phyloP scores from a whole-genome alignment of 2,113 vertebrate genomes.

The Cyphomyrus discorhynchus region DNA sequence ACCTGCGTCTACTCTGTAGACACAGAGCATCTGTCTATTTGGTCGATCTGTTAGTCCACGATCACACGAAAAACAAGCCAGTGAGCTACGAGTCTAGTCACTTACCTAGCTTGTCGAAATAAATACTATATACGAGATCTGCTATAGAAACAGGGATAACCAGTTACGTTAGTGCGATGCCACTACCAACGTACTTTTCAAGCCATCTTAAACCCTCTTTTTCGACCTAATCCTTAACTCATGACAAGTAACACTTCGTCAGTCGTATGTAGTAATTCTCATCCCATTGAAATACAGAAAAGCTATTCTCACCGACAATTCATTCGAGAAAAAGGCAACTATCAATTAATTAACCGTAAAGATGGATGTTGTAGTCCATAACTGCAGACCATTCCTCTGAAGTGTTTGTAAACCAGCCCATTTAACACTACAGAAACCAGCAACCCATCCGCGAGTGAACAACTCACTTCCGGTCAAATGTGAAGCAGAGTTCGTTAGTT shows the following conservation, averaged over 20 bases:
- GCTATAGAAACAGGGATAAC: not conserved
- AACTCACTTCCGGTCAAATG: conserved; percentile 68
- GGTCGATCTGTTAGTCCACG: not conserved
- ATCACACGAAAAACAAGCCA: not conserved
- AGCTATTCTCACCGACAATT: conserved; percentile 30
- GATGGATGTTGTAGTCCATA: conserved; percentile 43
- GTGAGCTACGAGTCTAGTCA: not conserved
- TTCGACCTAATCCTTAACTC: not conserved
- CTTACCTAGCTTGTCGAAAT: not conserved
- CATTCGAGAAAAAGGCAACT: not conserved
- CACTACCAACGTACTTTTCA: not conserved
- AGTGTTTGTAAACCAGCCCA: accelerated
- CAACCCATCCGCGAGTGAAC: conserved; percentile 40
- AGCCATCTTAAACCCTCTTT: not conserved
- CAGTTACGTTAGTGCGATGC: not conserved
- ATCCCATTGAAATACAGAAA: not conserved
- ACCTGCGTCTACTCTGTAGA: not conserved
- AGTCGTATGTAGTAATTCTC: not conserved
- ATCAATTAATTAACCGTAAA: not conserved
- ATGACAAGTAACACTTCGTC: not conserved
- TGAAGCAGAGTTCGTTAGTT: conserved; percentile 31
- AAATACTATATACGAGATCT: not conserved
- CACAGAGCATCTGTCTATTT: not conserved
- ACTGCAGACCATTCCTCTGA: accelerated
- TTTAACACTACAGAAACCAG: conserved; percentile 56